These are phyloP conservation scores for Rhabditophanes sp. DNA, from an alignment of 2,888 invertebrate species.

Conservation along the genomic window DNA sequence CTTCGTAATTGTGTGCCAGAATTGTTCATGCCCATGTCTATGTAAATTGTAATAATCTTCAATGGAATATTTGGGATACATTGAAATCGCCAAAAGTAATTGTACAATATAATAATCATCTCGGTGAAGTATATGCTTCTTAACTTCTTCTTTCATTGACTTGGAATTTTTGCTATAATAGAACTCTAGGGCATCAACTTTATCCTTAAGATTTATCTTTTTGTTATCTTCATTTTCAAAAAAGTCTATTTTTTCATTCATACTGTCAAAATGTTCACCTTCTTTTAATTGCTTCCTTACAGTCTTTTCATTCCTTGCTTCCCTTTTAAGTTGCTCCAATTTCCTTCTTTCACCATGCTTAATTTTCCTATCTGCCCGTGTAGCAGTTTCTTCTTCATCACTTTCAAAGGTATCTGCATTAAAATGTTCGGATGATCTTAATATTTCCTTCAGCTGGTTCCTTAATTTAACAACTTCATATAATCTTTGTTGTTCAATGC, in stretches of 20 bases:
- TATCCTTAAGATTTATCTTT: not conserved
- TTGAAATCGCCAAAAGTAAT: slow-evolving; percentile 66
- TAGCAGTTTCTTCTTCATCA: slow-evolving; percentile 20
- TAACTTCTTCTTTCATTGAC: slow-evolving; percentile 10
- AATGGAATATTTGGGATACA: slow-evolving; percentile 87
- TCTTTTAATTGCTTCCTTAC: slow-evolving; percentile 18
- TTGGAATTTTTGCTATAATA: slow-evolving; percentile 9
- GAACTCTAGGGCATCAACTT: slow-evolving; percentile 12
- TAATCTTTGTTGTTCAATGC: slow-evolving; percentile 85
- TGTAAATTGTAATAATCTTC: slow-evolving; percentile 10
- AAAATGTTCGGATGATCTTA: slow-evolving; percentile 35
- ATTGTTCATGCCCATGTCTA: slow-evolving; percentile 33
- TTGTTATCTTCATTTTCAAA: slow-evolving; percentile 1
- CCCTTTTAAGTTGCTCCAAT: slow-evolving; percentile 61
- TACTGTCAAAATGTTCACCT: not conserved
- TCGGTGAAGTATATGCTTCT: slow-evolving; percentile 13
- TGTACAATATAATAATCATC: slow-evolving; percentile 13
- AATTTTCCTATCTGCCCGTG: slow-evolving; percentile 45
- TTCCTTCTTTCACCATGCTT: slow-evolving; percentile 76
- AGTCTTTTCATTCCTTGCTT: slow-evolving; percentile 50
- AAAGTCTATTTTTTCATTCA: too few species aligned
- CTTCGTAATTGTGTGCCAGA: slow-evolving; percentile 29
- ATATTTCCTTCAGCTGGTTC: slow-evolving; percentile 52
- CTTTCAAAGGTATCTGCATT: slow-evolving; percentile 19
- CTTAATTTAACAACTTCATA: slow-evolving; percentile 87